phyloP scores from a whole-genome alignment of 1,140 invertebrate species.

The Octopus sinensis region DNA sequence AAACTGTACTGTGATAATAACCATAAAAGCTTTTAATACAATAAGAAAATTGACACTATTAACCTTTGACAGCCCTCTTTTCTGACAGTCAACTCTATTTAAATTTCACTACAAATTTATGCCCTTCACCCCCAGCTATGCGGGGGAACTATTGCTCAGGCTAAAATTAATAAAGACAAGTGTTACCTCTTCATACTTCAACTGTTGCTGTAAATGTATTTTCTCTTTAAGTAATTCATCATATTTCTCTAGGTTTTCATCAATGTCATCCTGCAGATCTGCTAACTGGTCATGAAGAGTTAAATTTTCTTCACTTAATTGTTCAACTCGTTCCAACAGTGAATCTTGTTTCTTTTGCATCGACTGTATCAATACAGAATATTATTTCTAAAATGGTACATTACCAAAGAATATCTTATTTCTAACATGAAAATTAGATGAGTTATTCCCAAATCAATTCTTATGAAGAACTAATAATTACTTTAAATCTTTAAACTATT shows the following conservation, averaged over 20 bases:
- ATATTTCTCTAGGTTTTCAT: constrained; percentile 40
- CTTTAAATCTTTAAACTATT: too few species aligned
- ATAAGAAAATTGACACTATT: too few species aligned
- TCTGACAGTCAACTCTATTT: too few species aligned
- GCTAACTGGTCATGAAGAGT: constrained; percentile 43
- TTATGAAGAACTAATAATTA: too few species aligned
- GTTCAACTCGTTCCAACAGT: constrained; percentile 41
- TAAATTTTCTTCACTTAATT: constrained; percentile 48
- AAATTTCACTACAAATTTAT: too few species aligned
- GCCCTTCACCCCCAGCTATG: too few species aligned
- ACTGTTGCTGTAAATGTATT: constrained; percentile 30
- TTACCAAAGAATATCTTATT: constrained; percentile 9
- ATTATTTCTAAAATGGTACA: neutral
- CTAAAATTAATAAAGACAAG: too few species aligned
- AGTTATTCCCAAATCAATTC: too few species aligned
- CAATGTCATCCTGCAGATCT: constrained; percentile 48
- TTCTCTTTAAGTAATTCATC: constrained; percentile 30
- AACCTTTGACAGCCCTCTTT: too few species aligned
- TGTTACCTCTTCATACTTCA: constrained; percentile 43
- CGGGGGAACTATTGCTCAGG: too few species aligned
- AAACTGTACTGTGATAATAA: too few species aligned
- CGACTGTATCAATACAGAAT: constrained; percentile 31
- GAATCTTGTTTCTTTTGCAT: constrained; percentile 50
- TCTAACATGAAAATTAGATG: neutral
- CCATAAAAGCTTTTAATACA: too few species aligned